Conservation (phyloP, 2,888 invertebrate species). For the Taphrorychus bicolor region DNA sequence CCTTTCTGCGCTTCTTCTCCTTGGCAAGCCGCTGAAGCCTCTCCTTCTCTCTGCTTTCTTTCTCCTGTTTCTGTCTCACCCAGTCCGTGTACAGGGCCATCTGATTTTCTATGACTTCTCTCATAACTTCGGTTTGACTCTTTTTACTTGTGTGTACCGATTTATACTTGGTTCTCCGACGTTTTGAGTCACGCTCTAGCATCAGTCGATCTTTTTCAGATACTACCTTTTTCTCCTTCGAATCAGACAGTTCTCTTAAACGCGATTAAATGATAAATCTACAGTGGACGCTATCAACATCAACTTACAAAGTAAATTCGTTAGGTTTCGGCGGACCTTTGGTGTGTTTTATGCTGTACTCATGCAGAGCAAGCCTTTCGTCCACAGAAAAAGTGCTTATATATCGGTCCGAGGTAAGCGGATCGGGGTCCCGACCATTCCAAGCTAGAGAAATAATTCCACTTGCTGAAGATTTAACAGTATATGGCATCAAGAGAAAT, state of each 20-base stretch:
- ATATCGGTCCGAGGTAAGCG: slow-evolving; percentile 56
- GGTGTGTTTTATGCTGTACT: slow-evolving; percentile 61
- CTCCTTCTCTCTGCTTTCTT: slow-evolving; percentile 27
- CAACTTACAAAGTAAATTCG: slow-evolving; percentile 57
- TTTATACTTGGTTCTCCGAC: slow-evolving; percentile 66
- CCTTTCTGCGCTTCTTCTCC: background rate
- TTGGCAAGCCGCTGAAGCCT: background rate
- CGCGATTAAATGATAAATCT: background rate
- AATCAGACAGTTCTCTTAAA: slow-evolving; percentile 35
- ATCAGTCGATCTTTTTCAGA: slow-evolving; percentile 61
- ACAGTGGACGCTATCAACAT: background rate
- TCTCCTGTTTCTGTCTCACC: slow-evolving; percentile 41
- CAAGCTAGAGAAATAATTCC: slow-evolving; percentile 51
- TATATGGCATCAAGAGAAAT: background rate
- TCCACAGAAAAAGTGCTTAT: slow-evolving; percentile 62
- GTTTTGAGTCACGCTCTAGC: slow-evolving; percentile 66
- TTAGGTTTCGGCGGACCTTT: slow-evolving; percentile 51
- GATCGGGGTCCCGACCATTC: slow-evolving; percentile 57
- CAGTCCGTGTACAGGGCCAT: slow-evolving; percentile 57
- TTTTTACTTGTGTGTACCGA: slow-evolving; percentile 64
- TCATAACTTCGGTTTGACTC: slow-evolving; percentile 66
- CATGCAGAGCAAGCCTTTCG: slow-evolving; percentile 66
- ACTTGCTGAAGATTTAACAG: background rate
- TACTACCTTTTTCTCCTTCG: slow-evolving; percentile 54
- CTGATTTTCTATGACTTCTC: slow-evolving; percentile 67